Evolutionary conservation across 2,888 invertebrate genomes (phyloP).

Genomic region (Idaea biselata): DNA sequence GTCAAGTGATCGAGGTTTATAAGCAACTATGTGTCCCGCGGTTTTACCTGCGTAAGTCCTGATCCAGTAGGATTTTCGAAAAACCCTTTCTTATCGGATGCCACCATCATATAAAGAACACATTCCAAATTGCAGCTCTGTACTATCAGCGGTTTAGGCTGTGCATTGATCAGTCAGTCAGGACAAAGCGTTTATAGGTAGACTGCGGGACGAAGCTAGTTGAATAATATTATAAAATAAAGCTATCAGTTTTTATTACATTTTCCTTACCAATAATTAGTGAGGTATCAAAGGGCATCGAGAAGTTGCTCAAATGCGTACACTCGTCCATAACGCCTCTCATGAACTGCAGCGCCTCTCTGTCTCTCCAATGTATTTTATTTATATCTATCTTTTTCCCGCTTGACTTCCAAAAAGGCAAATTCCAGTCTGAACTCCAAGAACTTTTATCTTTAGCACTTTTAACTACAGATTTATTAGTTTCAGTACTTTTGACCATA

Average conservation of each 20-base stretch:
- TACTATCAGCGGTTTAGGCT: too few relatives aligned
- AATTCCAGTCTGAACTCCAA: conserved; percentile 68
- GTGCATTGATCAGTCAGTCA: too few relatives aligned
- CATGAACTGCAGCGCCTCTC: conserved; percentile 95
- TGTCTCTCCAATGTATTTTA: conserved; percentile 85
- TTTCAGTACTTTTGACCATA: neutral
- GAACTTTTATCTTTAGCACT: conserved; percentile 41
- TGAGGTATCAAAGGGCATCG: conserved; percentile 91
- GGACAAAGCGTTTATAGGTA: too few relatives aligned
- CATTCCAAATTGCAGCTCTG: too few relatives aligned
- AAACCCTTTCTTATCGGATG: too few relatives aligned
- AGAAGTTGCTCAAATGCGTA: conserved; percentile 96
- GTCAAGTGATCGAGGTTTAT: too few relatives aligned
- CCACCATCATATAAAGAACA: too few relatives aligned
- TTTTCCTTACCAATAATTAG: conserved; percentile 85
- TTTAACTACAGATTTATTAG: neutral
- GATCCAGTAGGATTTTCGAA: too few relatives aligned
- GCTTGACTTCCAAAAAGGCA: conserved; percentile 58
- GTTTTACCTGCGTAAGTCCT: too few relatives aligned
- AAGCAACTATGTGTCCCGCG: too few relatives aligned
- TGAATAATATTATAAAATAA: neutral
- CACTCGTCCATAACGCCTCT: conserved; percentile 99
- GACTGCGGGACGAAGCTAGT: too few relatives aligned
- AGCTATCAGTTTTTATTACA: too few relatives aligned
- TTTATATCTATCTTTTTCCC: conserved; percentile 78